Evolutionary conservation across 1,140 invertebrate species (phyloP).

Genomic region (Drosophila subpulchrella): DNA sequence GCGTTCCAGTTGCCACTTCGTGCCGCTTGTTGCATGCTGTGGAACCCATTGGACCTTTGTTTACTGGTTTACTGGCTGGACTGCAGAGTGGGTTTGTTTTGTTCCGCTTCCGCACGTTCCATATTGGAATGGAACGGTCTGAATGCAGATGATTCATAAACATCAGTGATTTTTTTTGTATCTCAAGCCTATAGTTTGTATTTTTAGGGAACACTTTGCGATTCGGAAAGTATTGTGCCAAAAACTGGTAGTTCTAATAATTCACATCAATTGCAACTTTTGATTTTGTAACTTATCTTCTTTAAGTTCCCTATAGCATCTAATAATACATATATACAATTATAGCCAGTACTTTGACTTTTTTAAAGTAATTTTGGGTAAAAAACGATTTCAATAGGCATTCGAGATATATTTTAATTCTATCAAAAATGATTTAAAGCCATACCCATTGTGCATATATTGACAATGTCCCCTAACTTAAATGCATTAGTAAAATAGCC

Average conservation of each 20-base stretch:
- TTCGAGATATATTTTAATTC: no score
- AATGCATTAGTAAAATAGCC: constrained; percentile 7
- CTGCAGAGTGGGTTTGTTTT: constrained; percentile 35
- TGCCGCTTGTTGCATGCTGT: constrained; percentile 71
- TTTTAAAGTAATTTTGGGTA: no score
- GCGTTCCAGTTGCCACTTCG: constrained; percentile 6
- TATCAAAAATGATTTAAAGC: no score
- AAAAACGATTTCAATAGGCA: no score
- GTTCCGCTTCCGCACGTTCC: constrained; percentile 1
- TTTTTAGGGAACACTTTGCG: not conserved
- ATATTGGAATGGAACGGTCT: not conserved
- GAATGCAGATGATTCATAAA: constrained; percentile 13
- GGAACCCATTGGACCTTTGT: constrained; percentile 40
- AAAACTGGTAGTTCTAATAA: not conserved
- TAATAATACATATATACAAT: no score
- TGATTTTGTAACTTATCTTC: no score
- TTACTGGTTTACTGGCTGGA: constrained; percentile 20
- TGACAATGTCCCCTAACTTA: not conserved
- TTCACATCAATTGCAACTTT: not conserved
- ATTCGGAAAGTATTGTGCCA: not conserved
- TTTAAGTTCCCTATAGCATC: no score
- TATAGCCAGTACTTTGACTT: no score
- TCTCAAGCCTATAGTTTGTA: not conserved
- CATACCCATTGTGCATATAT: no score
- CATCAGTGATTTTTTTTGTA: no score